Percentiles rank a stretch among this genome's conserved stretches.
Evolutionary conservation across 35 echinoderm and acorn worm species (phyloP).

Genomic region (Apostichopus californicus): DNA sequence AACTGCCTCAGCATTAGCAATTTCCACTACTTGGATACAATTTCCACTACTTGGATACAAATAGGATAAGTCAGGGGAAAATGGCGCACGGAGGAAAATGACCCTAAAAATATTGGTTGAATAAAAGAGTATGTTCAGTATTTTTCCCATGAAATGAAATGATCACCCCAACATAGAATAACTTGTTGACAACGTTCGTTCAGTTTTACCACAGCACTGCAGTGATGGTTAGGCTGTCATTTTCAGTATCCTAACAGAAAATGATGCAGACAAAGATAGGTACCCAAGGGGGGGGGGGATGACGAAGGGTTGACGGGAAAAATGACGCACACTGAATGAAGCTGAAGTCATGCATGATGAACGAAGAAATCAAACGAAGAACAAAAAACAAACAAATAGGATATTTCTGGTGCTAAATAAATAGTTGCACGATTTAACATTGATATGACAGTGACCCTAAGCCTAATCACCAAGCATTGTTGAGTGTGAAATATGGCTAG

Average conservation of each 20-base stretch:
- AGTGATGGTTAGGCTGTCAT: slow-evolving; percentile 46
- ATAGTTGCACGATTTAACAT: slow-evolving; percentile 28
- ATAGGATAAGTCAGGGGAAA: slow-evolving; percentile 22
- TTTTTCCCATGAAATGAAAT: slow-evolving; percentile 49
- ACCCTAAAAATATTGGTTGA: neutral
- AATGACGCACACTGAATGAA: slow-evolving; percentile 58
- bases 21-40: no score
- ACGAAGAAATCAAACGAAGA: neutral
- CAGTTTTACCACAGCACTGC: slow-evolving; percentile 49
- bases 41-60: no score
- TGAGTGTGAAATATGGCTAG: slow-evolving; percentile 36
- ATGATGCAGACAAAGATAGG: slow-evolving; percentile 37
- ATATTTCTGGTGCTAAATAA: slow-evolving; percentile 43
- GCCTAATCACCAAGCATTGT: neutral
- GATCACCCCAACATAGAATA: slow-evolving; percentile 50
- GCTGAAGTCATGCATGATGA: slow-evolving; percentile 42
- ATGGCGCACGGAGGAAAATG: slow-evolving; percentile 47
- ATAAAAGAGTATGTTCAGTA: slow-evolving; percentile 29
- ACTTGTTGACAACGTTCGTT: slow-evolving; percentile 50
- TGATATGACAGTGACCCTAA: neutral
- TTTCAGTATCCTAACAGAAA: slow-evolving; percentile 43
- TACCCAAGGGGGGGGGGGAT: slow-evolving; percentile 11
- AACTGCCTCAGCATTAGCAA: no score
- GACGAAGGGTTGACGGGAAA: slow-evolving; percentile 39
- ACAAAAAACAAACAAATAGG: neutral